These are phyloP conservation scores for Isaurus tuberculatus DNA, from an alignment of 92 coral and sea anemone genomes.

Conservation along the genomic window DNA sequence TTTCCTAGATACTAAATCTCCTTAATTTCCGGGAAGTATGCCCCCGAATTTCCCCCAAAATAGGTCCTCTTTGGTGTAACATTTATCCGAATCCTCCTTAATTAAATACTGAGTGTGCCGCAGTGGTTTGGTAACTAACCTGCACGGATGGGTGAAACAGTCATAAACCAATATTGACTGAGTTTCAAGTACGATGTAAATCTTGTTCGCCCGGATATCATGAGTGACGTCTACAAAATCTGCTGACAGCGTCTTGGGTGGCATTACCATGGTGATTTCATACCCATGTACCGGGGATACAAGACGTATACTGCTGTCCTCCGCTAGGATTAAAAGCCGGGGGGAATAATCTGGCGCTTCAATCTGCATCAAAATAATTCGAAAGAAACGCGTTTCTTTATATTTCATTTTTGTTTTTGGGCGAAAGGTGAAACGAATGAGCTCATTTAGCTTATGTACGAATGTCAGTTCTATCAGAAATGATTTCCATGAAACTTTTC, in stretches of 20 bases:
- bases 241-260: slow-evolving; percentile 74
- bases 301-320: slow-evolving; percentile 92
- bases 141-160: slow-evolving; percentile 91
- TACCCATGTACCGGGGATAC: slow-evolving; percentile 93
- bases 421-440: no score
- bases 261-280: slow-evolving; percentile 86
- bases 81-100: no score
- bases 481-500: no score
- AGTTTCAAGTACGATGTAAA: slow-evolving; percentile 81
- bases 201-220: slow-evolving; percentile 84
- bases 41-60: no score
- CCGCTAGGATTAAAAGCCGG: slow-evolving; percentile 80
- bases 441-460: no score
- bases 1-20: no score
- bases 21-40: no score
- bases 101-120: no score
- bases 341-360: slow-evolving; percentile 86
- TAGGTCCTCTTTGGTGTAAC: no score
- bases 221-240: slow-evolving; percentile 86
- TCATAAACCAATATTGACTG: slow-evolving; percentile 88
- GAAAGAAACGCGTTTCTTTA: neutral
- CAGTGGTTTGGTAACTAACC: slow-evolving; percentile 60
- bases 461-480: no score
- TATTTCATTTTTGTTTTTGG: neutral
- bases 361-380: slow-evolving; percentile 53